These are phyloP conservation scores for Bursaphelenchus mucronatus DNA, from an alignment of 1,140 invertebrate genomes.

Conservation along the genomic window DNA sequence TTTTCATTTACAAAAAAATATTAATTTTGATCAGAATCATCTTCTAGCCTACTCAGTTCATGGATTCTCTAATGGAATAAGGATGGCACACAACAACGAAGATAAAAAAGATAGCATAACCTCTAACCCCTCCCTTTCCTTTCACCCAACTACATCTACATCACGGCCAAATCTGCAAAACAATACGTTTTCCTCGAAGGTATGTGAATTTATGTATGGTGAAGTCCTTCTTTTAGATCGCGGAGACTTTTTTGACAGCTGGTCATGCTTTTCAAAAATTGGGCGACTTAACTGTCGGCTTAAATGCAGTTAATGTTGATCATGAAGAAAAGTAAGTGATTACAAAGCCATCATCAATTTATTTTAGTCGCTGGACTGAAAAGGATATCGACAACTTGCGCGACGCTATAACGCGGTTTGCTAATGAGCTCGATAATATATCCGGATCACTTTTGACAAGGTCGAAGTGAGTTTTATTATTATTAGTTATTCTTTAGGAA, in stretches of 20 bases:
- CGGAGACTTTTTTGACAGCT: conserved; percentile 9
- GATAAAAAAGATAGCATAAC: too few relatives aligned
- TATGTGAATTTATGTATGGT: too few relatives aligned
- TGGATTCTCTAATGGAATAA: too few relatives aligned
- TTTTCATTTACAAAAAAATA: too few relatives aligned
- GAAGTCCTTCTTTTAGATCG: conserved; percentile 6
- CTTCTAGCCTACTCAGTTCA: too few relatives aligned
- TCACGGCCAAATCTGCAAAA: too few relatives aligned
- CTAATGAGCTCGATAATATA: conserved; percentile 5
- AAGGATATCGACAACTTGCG: conserved; percentile 7
- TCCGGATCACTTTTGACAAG: conserved; percentile 11
- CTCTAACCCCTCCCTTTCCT: too few relatives aligned
- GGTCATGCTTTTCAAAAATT: conserved; percentile 15
- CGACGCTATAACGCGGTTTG: conserved; percentile 1
- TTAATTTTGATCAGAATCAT: too few relatives aligned
- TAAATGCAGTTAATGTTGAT: conserved; percentile 15
- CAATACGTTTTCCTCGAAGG: too few relatives aligned
- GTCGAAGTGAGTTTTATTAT: conserved; percentile 5
- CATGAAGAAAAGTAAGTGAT: conserved; percentile 17
- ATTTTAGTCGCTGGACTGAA: conserved; percentile 16
- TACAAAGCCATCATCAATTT: background rate
- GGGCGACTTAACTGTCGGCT: conserved; percentile 12
- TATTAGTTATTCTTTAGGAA: background rate
- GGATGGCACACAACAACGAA: too few relatives aligned
- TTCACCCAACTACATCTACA: too few relatives aligned